Evolutionary conservation across 2,888 invertebrate genomes (phyloP).

Genomic region (Eilema depressum): DNA sequence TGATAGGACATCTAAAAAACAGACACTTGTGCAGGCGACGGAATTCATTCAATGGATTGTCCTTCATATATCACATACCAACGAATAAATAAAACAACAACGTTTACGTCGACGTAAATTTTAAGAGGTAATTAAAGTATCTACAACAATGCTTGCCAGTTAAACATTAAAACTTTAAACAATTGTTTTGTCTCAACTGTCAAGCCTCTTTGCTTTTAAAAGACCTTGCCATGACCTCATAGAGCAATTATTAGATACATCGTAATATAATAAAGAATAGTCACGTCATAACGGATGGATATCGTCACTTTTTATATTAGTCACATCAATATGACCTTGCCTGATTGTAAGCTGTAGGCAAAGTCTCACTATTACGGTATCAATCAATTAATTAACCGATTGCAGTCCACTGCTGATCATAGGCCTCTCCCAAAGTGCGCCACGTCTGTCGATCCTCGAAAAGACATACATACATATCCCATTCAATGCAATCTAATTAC

Average conservation of each 20-base stretch:
- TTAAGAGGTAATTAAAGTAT: not conserved
- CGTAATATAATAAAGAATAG: conserved; percentile 9
- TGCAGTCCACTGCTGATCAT: no score
- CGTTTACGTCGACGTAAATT: not conserved
- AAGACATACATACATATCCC: no score
- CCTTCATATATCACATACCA: not conserved
- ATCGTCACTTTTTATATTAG: not conserved
- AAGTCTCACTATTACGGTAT: no score
- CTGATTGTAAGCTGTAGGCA: no score
- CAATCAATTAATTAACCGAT: no score
- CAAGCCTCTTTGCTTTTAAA: conserved; percentile 35
- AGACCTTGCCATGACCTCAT: conserved; percentile 41
- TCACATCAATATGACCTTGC: no score
- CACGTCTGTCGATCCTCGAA: no score
- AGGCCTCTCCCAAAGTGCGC: no score
- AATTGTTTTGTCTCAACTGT: conserved; percentile 19
- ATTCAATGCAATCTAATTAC: no score
- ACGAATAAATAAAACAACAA: not conserved
- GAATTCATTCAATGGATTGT: not conserved
- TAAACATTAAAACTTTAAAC: not conserved
- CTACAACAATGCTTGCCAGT: not conserved
- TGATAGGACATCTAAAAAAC: no score
- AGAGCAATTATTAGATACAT: conserved; percentile 25
- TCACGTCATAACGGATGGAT: not conserved
- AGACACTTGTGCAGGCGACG: not conserved